Evolutionary conservation across 2,113 vertebrate species (phyloP).

Genomic region (Argyrosomus japonicus): DNA sequence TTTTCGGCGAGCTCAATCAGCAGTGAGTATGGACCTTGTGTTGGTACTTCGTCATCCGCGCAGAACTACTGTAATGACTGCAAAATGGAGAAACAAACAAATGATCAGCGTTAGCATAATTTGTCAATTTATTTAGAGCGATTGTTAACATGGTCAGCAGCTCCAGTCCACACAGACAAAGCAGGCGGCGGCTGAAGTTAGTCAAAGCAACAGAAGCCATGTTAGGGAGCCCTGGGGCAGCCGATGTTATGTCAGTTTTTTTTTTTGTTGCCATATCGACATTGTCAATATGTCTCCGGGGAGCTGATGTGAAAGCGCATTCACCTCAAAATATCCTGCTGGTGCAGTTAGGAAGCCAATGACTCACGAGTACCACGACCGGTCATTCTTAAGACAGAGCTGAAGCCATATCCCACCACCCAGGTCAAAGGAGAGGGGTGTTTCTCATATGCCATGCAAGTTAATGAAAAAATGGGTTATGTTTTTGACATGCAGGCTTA

Average conservation of each 20-base stretch:
- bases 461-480: constrained; percentile 51
- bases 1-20: constrained; percentile 80
- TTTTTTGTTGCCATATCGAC: neutral
- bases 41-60: constrained; percentile 83
- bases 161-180: constrained; percentile 59
- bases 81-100: constrained; percentile 88
- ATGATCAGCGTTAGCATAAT: constrained; percentile 82
- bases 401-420: constrained; percentile 66
- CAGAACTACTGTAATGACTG: constrained; percentile 90
- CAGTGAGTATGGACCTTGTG: constrained; percentile 82
- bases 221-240: constrained; percentile 46
- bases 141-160: constrained; percentile 40
- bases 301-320: constrained; percentile 22
- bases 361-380: constrained; percentile 80
- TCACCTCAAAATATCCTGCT: constrained; percentile 19
- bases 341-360: constrained; percentile 81
- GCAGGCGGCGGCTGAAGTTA: constrained; percentile 55
- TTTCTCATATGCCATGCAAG: constrained; percentile 76
- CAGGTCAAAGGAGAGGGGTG: constrained; percentile 40
- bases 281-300: neutral
- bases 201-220: constrained; percentile 57
- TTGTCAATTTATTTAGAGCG: constrained; percentile 35
- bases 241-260: neutral
- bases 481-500: constrained; percentile 82
- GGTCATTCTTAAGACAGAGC: constrained; percentile 47